Base-by-base conservation (phyloP, 2,888 invertebrate genomes). In the Bombylius major region DNA sequence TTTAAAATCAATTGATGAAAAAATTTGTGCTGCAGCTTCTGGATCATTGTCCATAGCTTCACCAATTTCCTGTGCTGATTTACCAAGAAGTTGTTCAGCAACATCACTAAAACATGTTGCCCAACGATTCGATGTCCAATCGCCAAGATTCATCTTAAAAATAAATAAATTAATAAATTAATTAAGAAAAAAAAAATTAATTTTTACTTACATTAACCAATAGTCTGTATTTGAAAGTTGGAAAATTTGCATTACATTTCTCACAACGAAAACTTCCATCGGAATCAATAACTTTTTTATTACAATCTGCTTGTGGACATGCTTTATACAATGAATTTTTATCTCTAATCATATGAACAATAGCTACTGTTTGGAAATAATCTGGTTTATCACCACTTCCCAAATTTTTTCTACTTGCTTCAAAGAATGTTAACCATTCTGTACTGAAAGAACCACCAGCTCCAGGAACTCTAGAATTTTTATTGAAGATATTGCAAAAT, bases 221-320 rank as follows among this genome's bases (percentile, higher is more conserved):
- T 61, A 95, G 76, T 48, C 96, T 81, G 75, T 91, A 92, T 67
- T 90, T 91, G 72, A 84, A 97, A 63, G 86, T 86, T 1, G 87
- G 84, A 69, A 80, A 89, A 62, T 91, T 90, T 55, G 82, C 78
- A 66, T 86, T 83, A 71, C 99, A 99, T 73, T 98, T 98, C 71
- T 98, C 98, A 73, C 99, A 99, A 54, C 93, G 79, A 74, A 83
- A 98, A 68, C 85, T 79, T 0, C 91, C 92, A 66, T 87, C 82
- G n/a, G n/a, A n/a, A 71, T 97, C 95, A 9, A 92, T 77, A 0
- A 97, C 78, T 74, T 99, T 99, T 75, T 99, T 99, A 70, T 96
- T 95, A 74, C 99, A 99, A 53, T 83, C 83, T 3, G 86, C 82
- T 52, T 82, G 79, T 0, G 95, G 89, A 64, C 99, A 99, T 0